Conservation (phyloP, 2,113 vertebrate genomes). For the Mustelus asterias region DNA sequence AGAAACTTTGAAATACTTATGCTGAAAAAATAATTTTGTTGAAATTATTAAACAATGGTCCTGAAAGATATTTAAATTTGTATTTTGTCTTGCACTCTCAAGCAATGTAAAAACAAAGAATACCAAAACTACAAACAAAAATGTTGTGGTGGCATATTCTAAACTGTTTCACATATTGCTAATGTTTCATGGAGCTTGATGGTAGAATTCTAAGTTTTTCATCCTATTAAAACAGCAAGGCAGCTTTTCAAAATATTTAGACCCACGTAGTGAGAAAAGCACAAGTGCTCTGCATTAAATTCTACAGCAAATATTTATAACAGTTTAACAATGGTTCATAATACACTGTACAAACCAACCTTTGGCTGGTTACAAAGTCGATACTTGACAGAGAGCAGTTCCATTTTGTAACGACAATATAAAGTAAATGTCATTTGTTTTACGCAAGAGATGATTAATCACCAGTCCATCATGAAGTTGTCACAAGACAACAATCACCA, state of each 20-base stretch:
- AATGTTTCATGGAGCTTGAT: conserved; percentile 24
- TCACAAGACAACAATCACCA: background rate
- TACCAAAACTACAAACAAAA: conserved; percentile 22
- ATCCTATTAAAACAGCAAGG: conserved; percentile 11
- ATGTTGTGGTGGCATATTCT: background rate
- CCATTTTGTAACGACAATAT: conserved; percentile 5
- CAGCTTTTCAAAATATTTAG: conserved; percentile 30
- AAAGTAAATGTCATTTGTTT: conserved; percentile 6
- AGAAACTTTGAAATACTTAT: conserved; percentile 35
- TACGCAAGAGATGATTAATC: background rate
- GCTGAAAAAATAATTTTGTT: conserved; percentile 36
- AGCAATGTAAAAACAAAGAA: conserved; percentile 30
- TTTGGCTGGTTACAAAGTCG: conserved; percentile 20
- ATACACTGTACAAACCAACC: conserved; percentile 34
- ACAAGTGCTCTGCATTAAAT: conserved; percentile 17
- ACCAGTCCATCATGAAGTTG: background rate
- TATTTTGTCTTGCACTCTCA: conserved; percentile 28
- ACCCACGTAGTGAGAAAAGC: conserved; percentile 1
- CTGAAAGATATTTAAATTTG: conserved; percentile 26
- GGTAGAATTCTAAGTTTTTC: background rate
- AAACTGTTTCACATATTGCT: conserved; percentile 15
- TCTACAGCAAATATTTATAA: conserved; percentile 33
- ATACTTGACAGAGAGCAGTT: conserved; percentile 30
- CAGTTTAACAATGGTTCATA: conserved; percentile 34
- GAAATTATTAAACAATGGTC: conserved; percentile 35